Base-by-base conservation (phyloP, 2,113 vertebrate species). In the Cyanoramphus novaezelandiae region DNA sequence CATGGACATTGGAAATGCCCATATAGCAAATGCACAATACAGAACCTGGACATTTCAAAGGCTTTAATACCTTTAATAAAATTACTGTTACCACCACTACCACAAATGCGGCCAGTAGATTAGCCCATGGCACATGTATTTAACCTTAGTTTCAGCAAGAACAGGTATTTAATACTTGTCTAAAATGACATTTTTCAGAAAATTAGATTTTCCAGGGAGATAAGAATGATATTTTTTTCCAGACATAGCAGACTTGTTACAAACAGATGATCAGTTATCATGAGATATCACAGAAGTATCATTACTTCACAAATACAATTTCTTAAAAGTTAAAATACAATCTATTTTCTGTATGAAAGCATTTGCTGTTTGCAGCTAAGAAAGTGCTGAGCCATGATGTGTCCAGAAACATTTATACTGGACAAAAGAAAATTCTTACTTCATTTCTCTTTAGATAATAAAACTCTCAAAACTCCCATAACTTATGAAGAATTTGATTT, bases 231-330 rank as follows among this genome's bases (percentile, higher is more conserved):
- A 57, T 68, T 88, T 93, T 93, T 83, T 89, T 80, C 33, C 50
- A 96, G 95, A 94, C 68, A 85, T 57, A 97, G 89, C 63, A 94
- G 88, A 80, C 84, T 91, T 89, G 63, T 94, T 97, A 85, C 82
- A 96, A 96, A 94, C 75, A 96, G 93, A 96, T 21, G 57, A 97
- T 97, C 96, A 93, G 92, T 95, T 95, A 97, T 95, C 94, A 95
- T 86, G 93, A 97, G 92, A 96, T 97, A 97, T 92, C 93, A 93
- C 75, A 94, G 92, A 96, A 86, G 86, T 95, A 97, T 96, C 96
- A 95, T 97, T 33, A 39, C 69, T 93, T 95, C 96, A 96, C 94
- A 92, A 95, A 86, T 62, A 96, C 72, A 93, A 91, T 95, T 97
- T 96, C 95, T 96, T 97, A 93, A 93, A 95, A 4, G 46, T 95